Evolutionary conservation across 2,113 vertebrate genomes (phyloP).

Genomic region (Carassius carassius): DNA sequence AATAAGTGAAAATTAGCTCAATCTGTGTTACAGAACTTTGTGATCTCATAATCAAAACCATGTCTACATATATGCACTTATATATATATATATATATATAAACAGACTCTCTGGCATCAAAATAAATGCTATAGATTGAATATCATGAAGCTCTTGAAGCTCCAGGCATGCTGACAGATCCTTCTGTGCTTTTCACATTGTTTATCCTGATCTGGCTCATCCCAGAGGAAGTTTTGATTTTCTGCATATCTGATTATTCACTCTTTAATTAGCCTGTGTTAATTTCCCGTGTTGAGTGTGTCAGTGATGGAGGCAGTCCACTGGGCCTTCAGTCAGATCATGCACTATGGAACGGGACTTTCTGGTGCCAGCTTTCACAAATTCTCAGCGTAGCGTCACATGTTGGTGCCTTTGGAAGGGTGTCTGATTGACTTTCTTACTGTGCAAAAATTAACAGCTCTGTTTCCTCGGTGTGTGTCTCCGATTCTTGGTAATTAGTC

Average conservation of each 20-base stretch:
- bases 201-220: slow-evolving; percentile 27
- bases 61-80: background rate
- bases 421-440: slow-evolving; percentile 59
- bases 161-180: slow-evolving; percentile 5
- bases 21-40: background rate
- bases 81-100: background rate
- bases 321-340: slow-evolving; percentile 47
- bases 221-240: slow-evolving; percentile 56
- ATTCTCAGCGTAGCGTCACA: slow-evolving; percentile 47
- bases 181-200: slow-evolving; percentile 1
- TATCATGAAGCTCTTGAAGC: background rate
- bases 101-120: background rate
- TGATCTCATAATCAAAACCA: background rate
- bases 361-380: slow-evolving; percentile 44
- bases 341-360: slow-evolving; percentile 49
- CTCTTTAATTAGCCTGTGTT: slow-evolving; percentile 61
- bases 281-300: slow-evolving; percentile 58
- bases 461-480: slow-evolving; percentile 48
- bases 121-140: background rate
- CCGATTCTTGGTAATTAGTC: slow-evolving; percentile 58
- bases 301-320: slow-evolving; percentile 43
- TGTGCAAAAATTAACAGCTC: slow-evolving; percentile 59
- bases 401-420: slow-evolving; percentile 44
- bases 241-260: slow-evolving; percentile 62
- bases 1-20: background rate